Evolutionary conservation across 2,888 invertebrate genomes (phyloP).

Genomic region (Polydrusus pterygomalis): DNA sequence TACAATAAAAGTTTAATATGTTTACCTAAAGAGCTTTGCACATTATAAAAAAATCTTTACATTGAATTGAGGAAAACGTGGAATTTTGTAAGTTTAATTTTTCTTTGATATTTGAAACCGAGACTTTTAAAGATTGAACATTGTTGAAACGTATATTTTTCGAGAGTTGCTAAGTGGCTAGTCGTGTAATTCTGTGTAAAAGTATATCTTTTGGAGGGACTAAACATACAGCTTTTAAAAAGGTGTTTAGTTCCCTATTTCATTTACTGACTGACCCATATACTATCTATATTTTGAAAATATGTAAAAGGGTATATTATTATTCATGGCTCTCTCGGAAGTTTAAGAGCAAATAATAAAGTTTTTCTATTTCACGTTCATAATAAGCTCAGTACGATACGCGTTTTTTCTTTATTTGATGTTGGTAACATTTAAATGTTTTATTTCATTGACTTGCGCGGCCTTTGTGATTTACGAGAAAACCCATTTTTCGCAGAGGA

Average conservation of each 20-base stretch:
- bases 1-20: conserved; percentile 4
- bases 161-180: conserved; percentile 32
- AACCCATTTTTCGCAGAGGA: too few species aligned
- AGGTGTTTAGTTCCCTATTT: conserved; percentile 2
- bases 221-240: conserved; percentile 41
- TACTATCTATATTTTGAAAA: not conserved
- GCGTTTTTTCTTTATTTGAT: too few species aligned
- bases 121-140: conserved; percentile 21
- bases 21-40: not conserved
- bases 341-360: too few species aligned
- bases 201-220: conserved; percentile 31
- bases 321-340: too few species aligned
- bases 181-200: conserved; percentile 38
- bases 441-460: too few species aligned
- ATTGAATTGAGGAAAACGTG: conserved; percentile 7
- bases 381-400: too few species aligned
- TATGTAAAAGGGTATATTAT: too few species aligned
- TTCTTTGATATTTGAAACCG: conserved; percentile 28
- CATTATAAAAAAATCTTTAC: conserved; percentile 5
- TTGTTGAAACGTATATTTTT: conserved; percentile 29
- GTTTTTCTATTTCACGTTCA: too few species aligned
- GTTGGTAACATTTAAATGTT: too few species aligned
- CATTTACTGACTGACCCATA: conserved; percentile 4
- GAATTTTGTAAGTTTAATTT: conserved; percentile 17
- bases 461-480: too few species aligned